Evolutionary conservation across 2,797 vertebrate species (phyloP), one percentile per base, ranked within the genome.

Genomic region (Diglossa cyanea): DNA sequence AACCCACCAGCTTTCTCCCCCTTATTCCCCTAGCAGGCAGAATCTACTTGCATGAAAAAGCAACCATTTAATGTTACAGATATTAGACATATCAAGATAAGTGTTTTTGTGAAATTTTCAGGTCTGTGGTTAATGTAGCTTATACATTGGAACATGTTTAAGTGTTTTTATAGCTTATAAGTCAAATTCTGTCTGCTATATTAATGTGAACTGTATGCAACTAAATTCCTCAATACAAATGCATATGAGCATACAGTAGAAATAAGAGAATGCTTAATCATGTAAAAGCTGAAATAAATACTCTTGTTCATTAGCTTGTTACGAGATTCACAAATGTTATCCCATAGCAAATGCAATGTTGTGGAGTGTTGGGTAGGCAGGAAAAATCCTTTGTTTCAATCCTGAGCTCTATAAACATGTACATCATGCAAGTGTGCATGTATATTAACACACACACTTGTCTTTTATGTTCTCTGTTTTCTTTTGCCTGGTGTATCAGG

Each of bases 401-500:
- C 17, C 50, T 63, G 21, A 62, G 6, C 9, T 67, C 45, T 57
- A 2, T n/a, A 40, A 79, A 62, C 4, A 1, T 4, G 8, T 21
- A 10, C 15, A 17, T 45, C 11, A 9, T 4, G 4, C 11, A n/a
- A 18, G 3, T 10, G 8, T 1, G 0, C 7, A 2, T 31, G 11
- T 24, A 6, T 67, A 25, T 42, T 63, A 42, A 48, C 15, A n/a
- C 15, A 45, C 10, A 17, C 0, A 0, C 23, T 67, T 45, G 7
- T 30, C 58, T 83, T 66, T 54, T 8, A 31, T 8, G 3, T 61
- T 51, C 45, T 61, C 23, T n/a, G 40, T 47, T 84, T 86, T 70
- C 42, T 60, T 81, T 78, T 70, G n/a, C 20, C 11, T 68, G 21
- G 11, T 73, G 8, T 63, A 53, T 39, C 53, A 82, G 42, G 26